Evolutionary conservation across 2,113 vertebrate species (phyloP).

Genomic region (Onychostoma macrolepis): DNA sequence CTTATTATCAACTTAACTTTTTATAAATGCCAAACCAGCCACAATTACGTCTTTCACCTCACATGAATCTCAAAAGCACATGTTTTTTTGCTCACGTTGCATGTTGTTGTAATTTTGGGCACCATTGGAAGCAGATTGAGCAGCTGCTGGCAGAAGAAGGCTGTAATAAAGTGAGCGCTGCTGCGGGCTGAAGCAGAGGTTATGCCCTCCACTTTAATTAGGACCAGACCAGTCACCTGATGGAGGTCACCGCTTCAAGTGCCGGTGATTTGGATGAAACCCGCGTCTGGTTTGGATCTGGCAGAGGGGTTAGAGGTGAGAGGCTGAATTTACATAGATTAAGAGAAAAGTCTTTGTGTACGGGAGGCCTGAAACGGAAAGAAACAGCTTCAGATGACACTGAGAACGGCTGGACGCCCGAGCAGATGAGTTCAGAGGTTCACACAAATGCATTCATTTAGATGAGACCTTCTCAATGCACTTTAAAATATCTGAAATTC

Average conservation of each 20-base stretch:
- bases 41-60: conserved; percentile 18
- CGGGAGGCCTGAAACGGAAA: conserved; percentile 24
- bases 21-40: not conserved
- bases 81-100: not conserved
- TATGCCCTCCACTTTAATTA: conserved; percentile 59
- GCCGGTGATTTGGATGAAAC: conserved; percentile 49
- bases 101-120: conserved; percentile 51
- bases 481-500: not conserved
- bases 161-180: conserved; percentile 43
- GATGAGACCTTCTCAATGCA: not conserved
- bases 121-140: conserved; percentile 55
- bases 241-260: conserved; percentile 55
- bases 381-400: conserved; percentile 43
- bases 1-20: conserved; percentile 32
- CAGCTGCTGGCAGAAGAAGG: conserved; percentile 27
- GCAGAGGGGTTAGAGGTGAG: conserved; percentile 46
- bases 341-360: conserved; percentile 47
- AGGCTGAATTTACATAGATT: conserved; percentile 47
- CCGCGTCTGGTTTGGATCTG: conserved; percentile 59
- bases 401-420: conserved; percentile 20
- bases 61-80: conserved; percentile 6
- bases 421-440: conserved; percentile 44
- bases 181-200: conserved; percentile 52
- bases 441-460: conserved; percentile 19
- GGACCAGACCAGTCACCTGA: conserved; percentile 58